Percentiles rank a stretch among this genome's conserved stretches.
phyloP scores from a whole-genome alignment of 2,113 vertebrate species.

The Lasiurus borealis region DNA sequence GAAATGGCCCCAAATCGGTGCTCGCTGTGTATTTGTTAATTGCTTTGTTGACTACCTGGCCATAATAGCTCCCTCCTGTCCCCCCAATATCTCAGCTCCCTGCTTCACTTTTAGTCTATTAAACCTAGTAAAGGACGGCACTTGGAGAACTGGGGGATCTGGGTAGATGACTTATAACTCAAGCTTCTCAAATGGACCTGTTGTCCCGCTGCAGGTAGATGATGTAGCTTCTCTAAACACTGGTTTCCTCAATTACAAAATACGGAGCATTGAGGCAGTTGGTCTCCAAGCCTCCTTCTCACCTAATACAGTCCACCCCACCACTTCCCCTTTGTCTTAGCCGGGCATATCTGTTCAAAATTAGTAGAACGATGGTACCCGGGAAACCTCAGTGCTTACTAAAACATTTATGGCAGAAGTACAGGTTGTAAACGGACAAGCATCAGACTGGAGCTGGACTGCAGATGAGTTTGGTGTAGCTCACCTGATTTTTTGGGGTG shows the following conservation, averaged over 20 bases:
- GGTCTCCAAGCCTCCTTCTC: not conserved
- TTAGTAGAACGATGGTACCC: not conserved
- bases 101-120: not conserved
- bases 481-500: not conserved
- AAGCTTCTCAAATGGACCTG: not conserved
- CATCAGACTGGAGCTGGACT: not conserved
- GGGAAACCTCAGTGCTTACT: not conserved
- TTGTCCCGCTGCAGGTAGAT: not conserved
- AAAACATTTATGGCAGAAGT: not conserved
- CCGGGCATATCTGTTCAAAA: not conserved
- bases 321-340: not conserved
- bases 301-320: not conserved
- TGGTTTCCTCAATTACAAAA: not conserved
- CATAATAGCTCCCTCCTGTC: not conserved
- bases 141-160: not conserved
- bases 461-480: not conserved
- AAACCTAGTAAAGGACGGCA: not conserved
- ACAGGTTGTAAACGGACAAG: not conserved
- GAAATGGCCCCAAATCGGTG: not conserved
- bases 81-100: not conserved
- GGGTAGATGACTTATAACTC: not conserved
- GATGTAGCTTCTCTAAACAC: not conserved
- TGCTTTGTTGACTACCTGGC: conserved; percentile 27
- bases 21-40: not conserved
- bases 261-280: not conserved